phyloP scores from a whole-genome alignment of 2,113 vertebrate genomes.

The Alexandromys fortis region DNA sequence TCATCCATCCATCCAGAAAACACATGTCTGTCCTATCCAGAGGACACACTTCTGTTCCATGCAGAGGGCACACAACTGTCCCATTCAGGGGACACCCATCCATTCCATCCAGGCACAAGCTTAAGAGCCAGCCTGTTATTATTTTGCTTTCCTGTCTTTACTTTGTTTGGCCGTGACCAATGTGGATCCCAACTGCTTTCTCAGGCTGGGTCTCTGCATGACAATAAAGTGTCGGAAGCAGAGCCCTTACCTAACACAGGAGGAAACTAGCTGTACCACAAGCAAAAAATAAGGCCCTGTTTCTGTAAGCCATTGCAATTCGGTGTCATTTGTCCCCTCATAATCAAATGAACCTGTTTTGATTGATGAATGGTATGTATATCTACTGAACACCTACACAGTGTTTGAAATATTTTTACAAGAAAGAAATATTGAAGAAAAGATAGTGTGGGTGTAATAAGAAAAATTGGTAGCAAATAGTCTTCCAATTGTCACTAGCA shows the following conservation, averaged over 20 bases:
- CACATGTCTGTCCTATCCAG: background rate
- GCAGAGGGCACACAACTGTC: no score
- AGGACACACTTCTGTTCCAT: background rate
- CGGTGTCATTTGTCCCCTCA: background rate
- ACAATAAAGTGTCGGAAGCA: background rate
- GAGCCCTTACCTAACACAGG: background rate
- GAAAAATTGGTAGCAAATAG: slow-evolving; percentile 71
- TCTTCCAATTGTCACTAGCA: slow-evolving; percentile 75
- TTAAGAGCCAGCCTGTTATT: background rate
- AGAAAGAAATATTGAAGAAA: slow-evolving; percentile 26
- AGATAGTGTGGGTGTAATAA: slow-evolving; percentile 68
- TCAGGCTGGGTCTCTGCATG: background rate
- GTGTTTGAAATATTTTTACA: slow-evolving; percentile 53
- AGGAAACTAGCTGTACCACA: background rate
- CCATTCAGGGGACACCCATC: background rate
- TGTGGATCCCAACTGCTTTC: background rate
- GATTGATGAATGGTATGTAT: slow-evolving; percentile 15
- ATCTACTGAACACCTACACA: slow-evolving; percentile 17
- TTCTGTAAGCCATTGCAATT: background rate
- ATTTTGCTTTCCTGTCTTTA: background rate
- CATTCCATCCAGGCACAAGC: background rate
- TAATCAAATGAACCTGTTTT: slow-evolving; percentile 39
- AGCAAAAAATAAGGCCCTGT: background rate
- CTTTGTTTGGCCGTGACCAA: background rate
- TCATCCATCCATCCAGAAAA: no score